phyloP scores from a whole-genome alignment of 2,113 vertebrate genomes.

The Neotoma lepida region DNA sequence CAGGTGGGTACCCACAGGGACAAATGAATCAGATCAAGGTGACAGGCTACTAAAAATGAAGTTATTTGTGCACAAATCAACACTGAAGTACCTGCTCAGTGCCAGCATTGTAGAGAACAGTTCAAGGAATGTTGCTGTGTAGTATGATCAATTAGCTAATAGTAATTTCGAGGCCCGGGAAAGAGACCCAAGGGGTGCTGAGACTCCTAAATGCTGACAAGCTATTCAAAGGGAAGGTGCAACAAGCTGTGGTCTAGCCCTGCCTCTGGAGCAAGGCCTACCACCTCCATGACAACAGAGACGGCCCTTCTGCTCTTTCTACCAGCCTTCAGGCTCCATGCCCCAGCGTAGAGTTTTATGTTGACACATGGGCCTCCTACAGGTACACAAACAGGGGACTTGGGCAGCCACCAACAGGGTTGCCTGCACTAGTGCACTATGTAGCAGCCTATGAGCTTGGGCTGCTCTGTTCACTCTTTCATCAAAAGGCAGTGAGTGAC shows the following conservation, averaged over 20 bases:
- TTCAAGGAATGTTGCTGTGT: not conserved
- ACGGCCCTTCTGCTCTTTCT: not conserved
- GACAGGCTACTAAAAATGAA: not conserved
- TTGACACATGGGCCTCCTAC: not conserved
- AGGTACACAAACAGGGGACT: not conserved
- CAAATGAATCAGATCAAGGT: not conserved
- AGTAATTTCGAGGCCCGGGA: not conserved
- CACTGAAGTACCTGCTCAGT: not conserved
- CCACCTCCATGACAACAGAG: not conserved
- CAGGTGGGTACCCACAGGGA: not conserved
- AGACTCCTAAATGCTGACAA: not conserved
- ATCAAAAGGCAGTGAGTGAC: not conserved
- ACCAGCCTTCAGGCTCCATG: not conserved
- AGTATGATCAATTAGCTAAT: not conserved
- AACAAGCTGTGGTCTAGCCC: not conserved
- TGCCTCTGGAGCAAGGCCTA: not conserved
- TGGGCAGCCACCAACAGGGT: not conserved
- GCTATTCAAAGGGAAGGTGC: not conserved
- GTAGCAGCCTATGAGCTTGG: not conserved
- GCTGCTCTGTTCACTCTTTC: not conserved
- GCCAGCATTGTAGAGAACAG: not conserved
- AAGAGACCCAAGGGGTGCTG: not conserved
- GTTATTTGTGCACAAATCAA: not conserved
- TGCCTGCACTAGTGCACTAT: not conserved
- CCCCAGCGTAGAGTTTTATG: not conserved